phyloP scores from a whole-genome alignment of 2,113 vertebrate species.

The Dromas ardeola region DNA sequence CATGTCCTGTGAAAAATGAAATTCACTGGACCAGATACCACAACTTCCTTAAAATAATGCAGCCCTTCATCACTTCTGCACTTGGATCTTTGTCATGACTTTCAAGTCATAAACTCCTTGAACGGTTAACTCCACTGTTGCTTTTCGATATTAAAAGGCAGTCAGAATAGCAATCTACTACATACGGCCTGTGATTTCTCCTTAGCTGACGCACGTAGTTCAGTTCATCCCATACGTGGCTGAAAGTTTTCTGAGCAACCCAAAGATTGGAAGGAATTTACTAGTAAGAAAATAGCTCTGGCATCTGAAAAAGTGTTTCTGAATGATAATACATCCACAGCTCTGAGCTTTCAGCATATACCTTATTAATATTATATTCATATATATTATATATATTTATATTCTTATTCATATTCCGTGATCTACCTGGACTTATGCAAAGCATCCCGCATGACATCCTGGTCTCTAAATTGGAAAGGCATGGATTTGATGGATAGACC shows the following conservation, averaged over 20 bases:
- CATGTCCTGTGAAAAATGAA: constrained; percentile 73
- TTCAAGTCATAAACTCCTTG: constrained; percentile 56
- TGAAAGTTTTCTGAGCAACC: constrained; percentile 8
- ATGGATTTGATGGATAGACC: no score
- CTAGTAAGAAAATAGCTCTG: constrained; percentile 45
- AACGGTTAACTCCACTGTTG: not conserved
- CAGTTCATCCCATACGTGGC: constrained; percentile 5
- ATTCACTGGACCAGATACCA: constrained; percentile 55
- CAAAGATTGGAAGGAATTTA: constrained; percentile 52
- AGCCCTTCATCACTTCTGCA: constrained; percentile 51
- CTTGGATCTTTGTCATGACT: constrained; percentile 29
- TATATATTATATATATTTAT: no score
- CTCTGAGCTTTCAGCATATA: not conserved
- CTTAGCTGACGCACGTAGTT: constrained; percentile 46
- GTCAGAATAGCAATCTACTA: constrained; percentile 35
- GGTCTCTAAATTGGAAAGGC: no score
- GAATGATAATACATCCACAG: not conserved
- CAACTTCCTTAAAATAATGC: constrained; percentile 72
- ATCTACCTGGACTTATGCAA: no score
- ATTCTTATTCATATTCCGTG: no score
- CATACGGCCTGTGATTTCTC: not conserved
- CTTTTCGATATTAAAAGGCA: constrained; percentile 28
- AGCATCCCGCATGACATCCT: no score
- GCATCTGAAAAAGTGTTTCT: constrained; percentile 19
- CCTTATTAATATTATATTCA: no score